Base-by-base conservation (phyloP, 2,888 invertebrate genomes). In the Drosophila suboccidentalis region DNA sequence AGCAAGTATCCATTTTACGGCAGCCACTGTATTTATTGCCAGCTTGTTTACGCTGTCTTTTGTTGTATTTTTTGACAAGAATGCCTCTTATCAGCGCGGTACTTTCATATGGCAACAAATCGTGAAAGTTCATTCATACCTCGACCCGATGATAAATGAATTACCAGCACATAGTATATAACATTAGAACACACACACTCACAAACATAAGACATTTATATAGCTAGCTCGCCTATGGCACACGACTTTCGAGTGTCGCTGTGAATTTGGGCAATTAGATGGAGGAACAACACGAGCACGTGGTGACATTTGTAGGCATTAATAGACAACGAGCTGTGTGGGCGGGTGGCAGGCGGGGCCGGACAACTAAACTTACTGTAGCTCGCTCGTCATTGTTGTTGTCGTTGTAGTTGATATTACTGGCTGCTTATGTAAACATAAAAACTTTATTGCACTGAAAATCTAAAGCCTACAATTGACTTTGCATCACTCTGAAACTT, bases 391-490 rank as follows among this genome's bases (percentile, higher is more conserved):
- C 83, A 84, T 84, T 60, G 70, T 73, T 53, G 68, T 62, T 66
- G 58, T 54, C 49, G 58, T 65, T 75, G 64, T 80, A 43, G 50
- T 77, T 47, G 61, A 65, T 54, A 61, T 66, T 64, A 54, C 6
- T 74, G 58, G 47, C 55, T 71, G 73, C 86, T 78, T 78, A 87
- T 80, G 80, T 87, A 86, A 89, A 78, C 80, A 87, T 86, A 85
- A 76, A 82, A 77, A 78, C 78, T 70, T 66, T 77, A 71, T 74
- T 65, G 73, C 76, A 81, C 71, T 54, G 61, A 15, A 29, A 39
- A 57, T 49, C 58, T 60, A 46, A 67, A 62, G 74, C 50, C 75
- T 29, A 39, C 54, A 62, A 69, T 55, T 68, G 61, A 73, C 61
- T 65, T 60, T 44, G 10, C 60, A 36, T 44, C 15, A 54, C 62